Percentiles rank a stretch among this genome's conserved stretches.
Conservation (phyloP, 2,888 invertebrate species). For the Ephialtes manifestator region DNA sequence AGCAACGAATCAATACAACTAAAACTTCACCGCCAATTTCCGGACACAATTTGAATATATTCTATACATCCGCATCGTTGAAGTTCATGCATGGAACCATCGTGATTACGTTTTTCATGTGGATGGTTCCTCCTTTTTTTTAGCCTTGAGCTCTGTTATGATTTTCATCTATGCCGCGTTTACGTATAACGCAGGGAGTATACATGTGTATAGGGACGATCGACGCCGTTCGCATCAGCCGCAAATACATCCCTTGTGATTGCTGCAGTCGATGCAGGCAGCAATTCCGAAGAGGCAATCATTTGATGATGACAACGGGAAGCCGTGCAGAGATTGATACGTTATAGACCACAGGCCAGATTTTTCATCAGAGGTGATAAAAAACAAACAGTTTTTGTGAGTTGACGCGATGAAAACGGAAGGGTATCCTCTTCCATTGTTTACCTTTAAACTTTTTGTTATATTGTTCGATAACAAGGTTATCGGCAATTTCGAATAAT, state of each 20-base stretch:
- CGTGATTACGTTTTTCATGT: conserved; percentile 4
- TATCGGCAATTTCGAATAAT: background rate
- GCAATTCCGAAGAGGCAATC: conserved; percentile 29
- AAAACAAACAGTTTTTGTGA: conserved; percentile 12
- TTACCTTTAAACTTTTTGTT: background rate
- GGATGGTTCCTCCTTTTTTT: background rate
- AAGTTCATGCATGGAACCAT: conserved; percentile 21
- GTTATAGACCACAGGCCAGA: conserved; percentile 8
- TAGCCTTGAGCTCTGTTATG: background rate
- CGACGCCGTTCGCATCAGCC: conserved; percentile 7
- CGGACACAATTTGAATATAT: background rate
- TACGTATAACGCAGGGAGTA: background rate
- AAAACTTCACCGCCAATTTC: conserved; percentile 20
- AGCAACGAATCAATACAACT: too few relatives aligned
- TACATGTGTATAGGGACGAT: background rate
- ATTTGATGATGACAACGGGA: conserved; percentile 37
- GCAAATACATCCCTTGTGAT: conserved; percentile 37
- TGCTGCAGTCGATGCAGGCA: conserved; percentile 32
- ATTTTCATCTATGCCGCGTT: conserved; percentile 9
- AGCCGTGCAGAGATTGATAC: conserved; percentile 37
- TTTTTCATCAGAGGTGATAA: conserved; percentile 21
- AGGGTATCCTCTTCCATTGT: background rate
- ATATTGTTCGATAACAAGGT: background rate
- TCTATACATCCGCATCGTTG: background rate
- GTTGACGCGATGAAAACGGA: background rate